Base-by-base conservation (phyloP, 2,797 vertebrate genomes). In the Psittacula echo region DNA sequence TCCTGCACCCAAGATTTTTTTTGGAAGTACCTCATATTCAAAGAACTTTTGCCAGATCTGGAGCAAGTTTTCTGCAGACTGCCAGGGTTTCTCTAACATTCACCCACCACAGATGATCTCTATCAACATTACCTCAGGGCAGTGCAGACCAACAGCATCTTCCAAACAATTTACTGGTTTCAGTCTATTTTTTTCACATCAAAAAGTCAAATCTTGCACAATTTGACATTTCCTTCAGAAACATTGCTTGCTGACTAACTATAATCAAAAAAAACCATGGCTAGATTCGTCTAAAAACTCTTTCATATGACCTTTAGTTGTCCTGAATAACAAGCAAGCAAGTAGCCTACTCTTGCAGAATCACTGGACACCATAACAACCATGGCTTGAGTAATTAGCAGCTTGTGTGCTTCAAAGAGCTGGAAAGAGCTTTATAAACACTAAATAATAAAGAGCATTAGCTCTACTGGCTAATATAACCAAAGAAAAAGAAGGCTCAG, bases 141-240 rank as follows among this genome's bases (percentile, higher is more conserved):
- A 80, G 13, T n/a, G 17, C 53, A 93, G 76, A 61, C 41, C 87
- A 72, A 76, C 21, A 76, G 30, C 68, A 70, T 60, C 56, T 61
- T 83, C 72, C 47, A 14, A 91, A 82, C 26, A 70, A 41, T 67
- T 54, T 86, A 29, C 42, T 56, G 44, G 16, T 71, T 95, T 94
- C 79, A 14, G 34, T 61, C n/a, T 81, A 24, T 53, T 56, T 75
- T 84, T 50, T 81, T 50, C 27, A 48, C 86, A 88, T 84, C 44
- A 91, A 88, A 94, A 93, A 88, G 83, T 91, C 61, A 86, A 37
- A 90, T 90, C 85, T 93, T 17, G 0, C 56, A 75, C 70, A 78
- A 20, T 61, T 50, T 81, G 41, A 68, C 75, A 50, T 81, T 90
- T 94, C 70, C 70, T 77, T 47, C n/a, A 77, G 48, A 86, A 94